phyloP scores from a whole-genome alignment of 1,140 invertebrate species.

The Sesamia nonagrioides region DNA sequence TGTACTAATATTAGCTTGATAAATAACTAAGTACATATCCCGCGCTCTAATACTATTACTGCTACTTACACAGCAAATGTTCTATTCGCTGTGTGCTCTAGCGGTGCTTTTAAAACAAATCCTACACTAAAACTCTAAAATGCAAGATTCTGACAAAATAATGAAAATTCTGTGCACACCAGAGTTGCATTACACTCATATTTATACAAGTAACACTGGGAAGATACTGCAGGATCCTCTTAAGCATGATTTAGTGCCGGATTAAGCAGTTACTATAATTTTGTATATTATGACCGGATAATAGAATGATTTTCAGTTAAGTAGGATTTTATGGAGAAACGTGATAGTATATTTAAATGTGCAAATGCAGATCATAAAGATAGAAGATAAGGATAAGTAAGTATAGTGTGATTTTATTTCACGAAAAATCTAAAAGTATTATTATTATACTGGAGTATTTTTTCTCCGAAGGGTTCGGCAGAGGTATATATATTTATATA shows the following conservation, averaged over 20 bases:
- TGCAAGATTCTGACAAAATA: slow-evolving; percentile 11
- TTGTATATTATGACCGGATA: slow-evolving; percentile 4
- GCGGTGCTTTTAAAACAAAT: slow-evolving; percentile 1
- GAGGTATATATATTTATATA: too few species aligned
- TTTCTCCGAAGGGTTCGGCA: too few species aligned
- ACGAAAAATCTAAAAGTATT: too few species aligned
- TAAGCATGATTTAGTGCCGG: slow-evolving; percentile 33
- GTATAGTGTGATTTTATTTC: too few species aligned
- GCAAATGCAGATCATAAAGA: background rate
- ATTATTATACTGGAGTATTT: too few species aligned
- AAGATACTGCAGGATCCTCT: slow-evolving; percentile 8
- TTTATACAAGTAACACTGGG: slow-evolving; percentile 1
- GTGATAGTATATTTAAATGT: background rate
- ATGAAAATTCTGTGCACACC: background rate
- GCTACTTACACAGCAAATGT: background rate
- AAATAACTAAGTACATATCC: background rate
- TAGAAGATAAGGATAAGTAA: too few species aligned
- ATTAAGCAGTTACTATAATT: slow-evolving; percentile 36
- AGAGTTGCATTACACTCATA: slow-evolving; percentile 23
- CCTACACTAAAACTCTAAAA: background rate
- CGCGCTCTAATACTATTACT: background rate
- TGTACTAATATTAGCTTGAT: too few species aligned
- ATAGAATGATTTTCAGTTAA: slow-evolving; percentile 17
- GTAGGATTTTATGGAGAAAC: background rate
- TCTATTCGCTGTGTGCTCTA: too few species aligned